A percentile compares a stretch with the other conserved stretches of the same genome.
Conservation (phyloP, 2,888 invertebrate species). For the Eupithecia exiguata region DNA sequence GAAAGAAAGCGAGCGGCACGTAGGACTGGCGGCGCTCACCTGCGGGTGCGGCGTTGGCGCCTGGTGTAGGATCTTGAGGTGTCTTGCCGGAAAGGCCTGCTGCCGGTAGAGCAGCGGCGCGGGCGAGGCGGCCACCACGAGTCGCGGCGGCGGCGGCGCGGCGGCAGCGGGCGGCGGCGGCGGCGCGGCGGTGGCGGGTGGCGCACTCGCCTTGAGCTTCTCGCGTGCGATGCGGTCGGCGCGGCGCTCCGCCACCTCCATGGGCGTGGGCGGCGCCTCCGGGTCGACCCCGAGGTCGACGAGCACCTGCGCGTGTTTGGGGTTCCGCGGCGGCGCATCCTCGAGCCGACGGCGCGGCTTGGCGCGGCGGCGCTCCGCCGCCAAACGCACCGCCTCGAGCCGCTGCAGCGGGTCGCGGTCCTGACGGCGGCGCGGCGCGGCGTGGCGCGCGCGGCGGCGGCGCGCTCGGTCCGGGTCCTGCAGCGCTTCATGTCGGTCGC, state of each 20-base stretch:
- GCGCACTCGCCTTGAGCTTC: slow-evolving; percentile 84
- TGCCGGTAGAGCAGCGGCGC: slow-evolving; percentile 84
- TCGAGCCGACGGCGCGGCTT: slow-evolving; percentile 90
- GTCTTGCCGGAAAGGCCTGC: slow-evolving; percentile 78
- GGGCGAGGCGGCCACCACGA: slow-evolving; percentile 48
- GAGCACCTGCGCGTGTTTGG: slow-evolving; percentile 92
- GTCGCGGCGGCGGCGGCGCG: slow-evolving; percentile 58
- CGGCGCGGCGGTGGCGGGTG: slow-evolving; percentile 43
- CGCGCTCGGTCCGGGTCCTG: slow-evolving; percentile 95
- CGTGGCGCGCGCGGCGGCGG: slow-evolving; percentile 91
- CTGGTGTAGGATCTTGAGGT: slow-evolving; percentile 77
- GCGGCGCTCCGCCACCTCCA: slow-evolving; percentile 90
- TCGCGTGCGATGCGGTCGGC: slow-evolving; percentile 94
- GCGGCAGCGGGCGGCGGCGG: slow-evolving; percentile 54
- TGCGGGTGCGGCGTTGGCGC: slow-evolving; percentile 60
- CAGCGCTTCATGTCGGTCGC: slow-evolving; percentile 94
- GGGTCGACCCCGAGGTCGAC: slow-evolving; percentile 93
- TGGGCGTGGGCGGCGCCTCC: slow-evolving; percentile 92
- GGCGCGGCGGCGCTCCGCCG: slow-evolving; percentile 89
- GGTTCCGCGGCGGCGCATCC: slow-evolving; percentile 88
- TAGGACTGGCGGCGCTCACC: neutral
- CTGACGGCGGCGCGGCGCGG: slow-evolving; percentile 88
- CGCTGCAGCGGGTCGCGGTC: slow-evolving; percentile 81
- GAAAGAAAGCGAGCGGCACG: neutral
- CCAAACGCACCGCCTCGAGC: slow-evolving; percentile 89